phyloP scores from a whole-genome alignment of 2,113 vertebrate species.

The Cyprinodon brontotheroides region DNA sequence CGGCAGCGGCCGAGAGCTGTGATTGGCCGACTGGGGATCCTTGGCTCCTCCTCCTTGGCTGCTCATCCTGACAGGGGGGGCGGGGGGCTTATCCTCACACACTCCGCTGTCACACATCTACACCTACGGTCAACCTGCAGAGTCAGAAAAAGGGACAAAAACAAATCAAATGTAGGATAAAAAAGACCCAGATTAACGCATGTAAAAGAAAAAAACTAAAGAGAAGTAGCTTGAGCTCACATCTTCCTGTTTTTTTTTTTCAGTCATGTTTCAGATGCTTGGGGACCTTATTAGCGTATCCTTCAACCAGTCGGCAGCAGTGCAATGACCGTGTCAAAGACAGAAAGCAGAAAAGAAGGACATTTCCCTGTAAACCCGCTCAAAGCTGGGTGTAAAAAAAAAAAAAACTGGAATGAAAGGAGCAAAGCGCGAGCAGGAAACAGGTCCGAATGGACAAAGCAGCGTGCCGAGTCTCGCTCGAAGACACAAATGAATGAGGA shows the following conservation, averaged over 20 bases:
- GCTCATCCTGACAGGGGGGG: conserved; percentile 97
- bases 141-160: conserved; percentile 2
- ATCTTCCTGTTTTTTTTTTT: conserved; percentile 48
- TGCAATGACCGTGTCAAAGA: conserved; percentile 57
- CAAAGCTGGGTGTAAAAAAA: background rate
- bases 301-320: conserved; percentile 58
- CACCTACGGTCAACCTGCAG: conserved; percentile 63
- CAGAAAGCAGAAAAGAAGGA: conserved; percentile 69
- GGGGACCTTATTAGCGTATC: conserved; percentile 55
- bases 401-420: conserved; percentile 24
- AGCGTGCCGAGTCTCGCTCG: conserved; percentile 54
- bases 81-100: conserved; percentile 93
- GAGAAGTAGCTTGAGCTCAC: conserved; percentile 2
- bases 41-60: conserved; percentile 91
- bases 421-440: conserved; percentile 59
- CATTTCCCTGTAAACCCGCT: conserved; percentile 67
- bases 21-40: conserved; percentile 88
- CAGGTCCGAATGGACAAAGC: conserved; percentile 35
- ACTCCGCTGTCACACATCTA: conserved; percentile 79
- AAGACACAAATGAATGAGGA: conserved; percentile 60
- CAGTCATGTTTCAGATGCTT: conserved; percentile 58
- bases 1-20: conserved; percentile 92
- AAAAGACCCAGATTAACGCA: background rate
- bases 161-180: background rate
- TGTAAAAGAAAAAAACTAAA: background rate